Base-by-base conservation (phyloP, 2,797 vertebrate genomes). In the Myotis pilosus region DNA sequence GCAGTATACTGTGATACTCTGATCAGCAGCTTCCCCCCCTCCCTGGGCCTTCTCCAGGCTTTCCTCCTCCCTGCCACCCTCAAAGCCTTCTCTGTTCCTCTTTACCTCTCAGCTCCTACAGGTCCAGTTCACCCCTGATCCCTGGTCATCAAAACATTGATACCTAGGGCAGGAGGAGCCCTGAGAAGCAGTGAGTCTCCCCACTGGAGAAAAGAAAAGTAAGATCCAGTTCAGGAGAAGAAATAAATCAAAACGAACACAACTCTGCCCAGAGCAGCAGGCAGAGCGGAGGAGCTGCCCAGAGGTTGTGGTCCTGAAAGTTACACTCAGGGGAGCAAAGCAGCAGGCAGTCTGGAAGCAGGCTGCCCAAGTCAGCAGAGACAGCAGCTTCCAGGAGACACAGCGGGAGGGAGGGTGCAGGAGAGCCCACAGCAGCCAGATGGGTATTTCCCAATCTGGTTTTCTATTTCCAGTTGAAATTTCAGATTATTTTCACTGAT, bases 251-350 rank as follows among this genome's bases (percentile, higher is more conserved):
- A 38, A 87, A 51, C 4, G 9, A 3, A 12, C 15, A 0, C 10
- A 1, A 8, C 23, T 25, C 41, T 8, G 6, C n/a, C 47, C 7
- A 6, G 36, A 57, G 84, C 20, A 2, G n/a, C 57, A 51, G 38
- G 60, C 74, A 68, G 66, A 79, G 49, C 53, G 9, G 28, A 51
- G 92, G 95, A 94, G 81, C 94, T 95, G 85, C 94, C 81, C 91
- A 85, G 68, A 72, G 71, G 36, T 19, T 72, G 80, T 87, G 91
- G 88, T 94, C 55, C 92, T 95, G 94, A 93, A 96, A 95, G 74
- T 75, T 66, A 12, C 28, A 38, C 75, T 74, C 49, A 10, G 17
- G 57, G 47, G 23, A 76, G 66, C 30, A 36, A 28, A 19, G 64
- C 16, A 1, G 2, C 53, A 33, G 30, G 69, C 38, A 64, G n/a